Evolutionary conservation across 2,888 invertebrate species (phyloP), one percentile per base, ranked within the genome.

Genomic region (Clepsis dumicolana): DNA sequence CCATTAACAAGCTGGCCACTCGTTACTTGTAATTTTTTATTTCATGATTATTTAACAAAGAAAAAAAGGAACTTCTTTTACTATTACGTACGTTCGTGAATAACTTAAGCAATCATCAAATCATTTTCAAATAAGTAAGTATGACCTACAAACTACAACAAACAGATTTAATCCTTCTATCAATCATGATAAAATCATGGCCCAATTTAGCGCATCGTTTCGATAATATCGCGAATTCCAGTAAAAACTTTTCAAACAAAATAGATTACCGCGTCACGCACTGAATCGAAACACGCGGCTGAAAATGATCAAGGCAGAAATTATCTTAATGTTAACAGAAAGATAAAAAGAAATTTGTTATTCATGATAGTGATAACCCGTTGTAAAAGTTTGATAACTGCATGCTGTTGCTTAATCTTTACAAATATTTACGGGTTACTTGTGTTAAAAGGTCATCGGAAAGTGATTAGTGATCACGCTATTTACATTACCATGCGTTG

Each of bases 381-480:
- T 8, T 21, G 60, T 54, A 66, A 54, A 65, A 53, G 16, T 16
- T 4, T 21, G 65, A 65, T 65, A 65, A 59, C 44, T 7, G 21
- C 48, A 4, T 21, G 48, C 21, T 44, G 21, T 54, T 54, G 32
- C 24, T 16, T 44, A 56, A 62, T 62, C 56, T 56, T 56, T 4
- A 62, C 48, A 62, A 67, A 67, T 63, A 60, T 65, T 61, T 56
- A 62, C 62, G 32, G n/a, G 29, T 48, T 16, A 50, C 44, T 12
- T 14, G 35, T 59, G 48, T 32, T 64, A 56, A 59, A 56, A 67
- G 63, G 52, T 57, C 57, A 67, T 57, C 63, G 41, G 29, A 63
- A 67, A 67, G 62, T 24, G 48, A 50, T 41, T 41, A 24, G 10
- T 2, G 62, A 68, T 67, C 67, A 63, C 63, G 67, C 57, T 57